Conservation (phyloP, 2,888 invertebrate genomes). For the Euproctis similis region DNA sequence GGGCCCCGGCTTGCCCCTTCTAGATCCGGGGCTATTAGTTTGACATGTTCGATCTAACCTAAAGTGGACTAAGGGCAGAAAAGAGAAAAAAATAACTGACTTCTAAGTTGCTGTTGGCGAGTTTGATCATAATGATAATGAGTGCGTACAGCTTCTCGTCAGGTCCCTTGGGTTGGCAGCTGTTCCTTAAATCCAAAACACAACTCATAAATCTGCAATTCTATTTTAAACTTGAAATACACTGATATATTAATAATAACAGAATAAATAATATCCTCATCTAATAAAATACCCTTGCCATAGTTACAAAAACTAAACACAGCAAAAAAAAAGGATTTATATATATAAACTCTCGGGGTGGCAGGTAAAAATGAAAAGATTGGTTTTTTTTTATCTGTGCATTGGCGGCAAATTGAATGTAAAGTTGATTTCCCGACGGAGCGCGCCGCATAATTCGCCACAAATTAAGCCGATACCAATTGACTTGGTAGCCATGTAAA, state of each 20-base stretch:
- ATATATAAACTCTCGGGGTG: slow-evolving; percentile 16
- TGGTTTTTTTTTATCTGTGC: slow-evolving; percentile 71
- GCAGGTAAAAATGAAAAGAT: slow-evolving; percentile 58
- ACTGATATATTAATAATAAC: too few relatives aligned
- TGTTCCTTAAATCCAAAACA: too few relatives aligned
- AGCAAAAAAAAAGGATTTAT: slow-evolving; percentile 21
- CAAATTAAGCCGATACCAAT: slow-evolving; percentile 68
- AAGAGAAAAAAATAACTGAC: slow-evolving; percentile 12
- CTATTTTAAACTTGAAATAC: too few relatives aligned
- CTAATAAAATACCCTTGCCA: background rate
- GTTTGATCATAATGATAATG: too few relatives aligned
- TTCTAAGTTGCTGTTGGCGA: too few relatives aligned
- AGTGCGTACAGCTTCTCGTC: too few relatives aligned
- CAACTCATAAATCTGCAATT: too few relatives aligned
- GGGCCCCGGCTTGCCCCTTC: too few relatives aligned
- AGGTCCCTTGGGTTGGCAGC: too few relatives aligned
- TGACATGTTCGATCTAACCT: slow-evolving; percentile 8
- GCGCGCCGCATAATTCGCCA: slow-evolving; percentile 58
- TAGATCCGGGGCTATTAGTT: too few relatives aligned
- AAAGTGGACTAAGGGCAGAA: too few relatives aligned
- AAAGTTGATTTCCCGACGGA: slow-evolving; percentile 73
- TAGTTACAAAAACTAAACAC: slow-evolving; percentile 8
- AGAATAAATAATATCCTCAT: too few relatives aligned
- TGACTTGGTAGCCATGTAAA: slow-evolving; percentile 66
- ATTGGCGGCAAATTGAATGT: slow-evolving; percentile 66